phyloP scores from a whole-genome alignment of 2,113 vertebrate genomes.

The Mus musculus region DNA sequence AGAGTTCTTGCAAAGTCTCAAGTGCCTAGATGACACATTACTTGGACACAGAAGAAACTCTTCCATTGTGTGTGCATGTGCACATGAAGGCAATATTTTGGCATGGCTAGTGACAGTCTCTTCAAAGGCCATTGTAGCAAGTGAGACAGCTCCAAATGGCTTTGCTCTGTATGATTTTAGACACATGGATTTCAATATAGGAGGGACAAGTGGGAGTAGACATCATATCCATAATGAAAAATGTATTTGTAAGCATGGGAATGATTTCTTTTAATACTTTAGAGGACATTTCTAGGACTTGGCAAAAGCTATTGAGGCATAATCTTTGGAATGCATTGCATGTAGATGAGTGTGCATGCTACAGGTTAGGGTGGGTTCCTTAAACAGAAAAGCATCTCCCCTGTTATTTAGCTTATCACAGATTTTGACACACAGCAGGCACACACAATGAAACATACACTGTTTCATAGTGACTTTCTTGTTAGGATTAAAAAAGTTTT shows the following conservation, averaged over 20 bases:
- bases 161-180: neutral
- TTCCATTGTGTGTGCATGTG: neutral
- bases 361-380: neutral
- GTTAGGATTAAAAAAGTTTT: slow-evolving; percentile 8
- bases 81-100: neutral
- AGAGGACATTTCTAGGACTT: neutral
- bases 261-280: neutral
- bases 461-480: neutral
- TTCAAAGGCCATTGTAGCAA: neutral
- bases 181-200: neutral
- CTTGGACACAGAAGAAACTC: neutral
- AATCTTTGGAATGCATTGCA: neutral
- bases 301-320: neutral
- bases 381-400: neutral
- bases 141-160: neutral
- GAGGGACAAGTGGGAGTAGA: neutral
- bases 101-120: neutral
- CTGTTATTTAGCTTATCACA: neutral
- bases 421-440: neutral
- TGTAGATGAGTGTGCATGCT: neutral
- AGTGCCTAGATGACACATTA: neutral
- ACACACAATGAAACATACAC: neutral
- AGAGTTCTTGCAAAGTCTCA: neutral
- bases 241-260: neutral
- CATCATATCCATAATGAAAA: neutral